Evolutionary conservation across 2,113 vertebrate genomes (phyloP).

Genomic region (Phoxinus phoxinus): DNA sequence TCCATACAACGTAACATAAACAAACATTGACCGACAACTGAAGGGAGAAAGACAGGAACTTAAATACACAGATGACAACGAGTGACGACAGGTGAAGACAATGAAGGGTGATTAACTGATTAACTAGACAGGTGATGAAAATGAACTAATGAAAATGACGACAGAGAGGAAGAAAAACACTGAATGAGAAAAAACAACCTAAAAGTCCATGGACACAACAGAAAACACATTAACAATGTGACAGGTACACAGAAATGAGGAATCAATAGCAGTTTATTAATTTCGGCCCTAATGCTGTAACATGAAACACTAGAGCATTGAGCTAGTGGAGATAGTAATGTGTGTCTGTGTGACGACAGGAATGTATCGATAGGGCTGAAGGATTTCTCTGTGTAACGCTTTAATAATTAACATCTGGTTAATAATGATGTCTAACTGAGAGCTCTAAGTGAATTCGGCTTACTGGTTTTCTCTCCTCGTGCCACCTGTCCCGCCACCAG

Average conservation of each 20-base stretch:
- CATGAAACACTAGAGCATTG: constrained; percentile 3
- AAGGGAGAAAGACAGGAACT: no score
- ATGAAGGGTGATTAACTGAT: no score
- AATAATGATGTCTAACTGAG: constrained; percentile 17
- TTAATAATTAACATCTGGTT: constrained; percentile 50
- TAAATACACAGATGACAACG: no score
- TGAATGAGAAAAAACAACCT: no score
- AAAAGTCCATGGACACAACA: no score
- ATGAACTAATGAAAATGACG: no score
- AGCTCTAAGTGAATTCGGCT: constrained; percentile 61
- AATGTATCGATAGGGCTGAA: background rate
- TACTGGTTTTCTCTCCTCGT: constrained; percentile 87
- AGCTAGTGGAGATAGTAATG: background rate
- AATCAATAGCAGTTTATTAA: constrained; percentile 28
- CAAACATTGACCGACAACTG: no score
- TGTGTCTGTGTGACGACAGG: background rate
- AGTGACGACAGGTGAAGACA: no score
- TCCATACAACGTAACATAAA: no score
- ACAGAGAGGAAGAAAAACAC: no score
- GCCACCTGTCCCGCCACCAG: constrained; percentile 91
- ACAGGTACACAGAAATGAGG: constrained; percentile 19
- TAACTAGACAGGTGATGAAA: no score
- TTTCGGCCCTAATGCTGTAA: background rate
- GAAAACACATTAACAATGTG: no score
- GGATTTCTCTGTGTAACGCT: background rate